These are phyloP conservation scores for Cephus spinipes DNA, from an alignment of 2,888 invertebrate species.

Conservation along the genomic window DNA sequence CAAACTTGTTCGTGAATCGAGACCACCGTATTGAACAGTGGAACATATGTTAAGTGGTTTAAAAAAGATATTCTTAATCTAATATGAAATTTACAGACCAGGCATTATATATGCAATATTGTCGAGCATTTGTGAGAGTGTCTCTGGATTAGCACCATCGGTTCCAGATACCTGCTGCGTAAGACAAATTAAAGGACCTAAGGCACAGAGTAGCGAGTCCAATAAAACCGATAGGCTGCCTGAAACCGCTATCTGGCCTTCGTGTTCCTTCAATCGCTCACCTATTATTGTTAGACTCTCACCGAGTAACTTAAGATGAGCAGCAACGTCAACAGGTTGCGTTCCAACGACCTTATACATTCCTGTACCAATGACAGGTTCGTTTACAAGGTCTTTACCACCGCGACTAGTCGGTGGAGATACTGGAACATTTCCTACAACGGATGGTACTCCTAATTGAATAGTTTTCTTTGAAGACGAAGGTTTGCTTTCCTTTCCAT, in stretches of 20 bases:
- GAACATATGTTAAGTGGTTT: background rate
- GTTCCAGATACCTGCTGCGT: conserved; percentile 84
- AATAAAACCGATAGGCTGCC: conserved; percentile 93
- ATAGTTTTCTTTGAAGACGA: conserved; percentile 58
- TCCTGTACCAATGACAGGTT: conserved; percentile 62
- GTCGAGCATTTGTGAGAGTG: conserved; percentile 79
- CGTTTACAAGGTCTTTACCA: conserved; percentile 61
- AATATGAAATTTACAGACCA: conserved; percentile 49
- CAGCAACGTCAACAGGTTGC: conserved; percentile 89
- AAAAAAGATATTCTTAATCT: background rate
- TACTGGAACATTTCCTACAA: conserved; percentile 52
- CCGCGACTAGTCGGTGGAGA: conserved; percentile 57
- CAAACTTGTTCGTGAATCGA: background rate
- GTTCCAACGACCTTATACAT: conserved; percentile 78
- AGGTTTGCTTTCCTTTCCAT: conserved; percentile 51
- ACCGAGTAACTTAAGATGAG: conserved; percentile 90
- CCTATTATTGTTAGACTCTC: conserved; percentile 95
- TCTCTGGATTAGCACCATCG: conserved; percentile 67
- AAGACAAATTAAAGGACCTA: conserved; percentile 89
- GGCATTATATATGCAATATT: conserved; percentile 92
- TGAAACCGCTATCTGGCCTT: conserved; percentile 95
- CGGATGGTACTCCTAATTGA: conserved; percentile 61
- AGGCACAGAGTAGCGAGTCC: conserved; percentile 91
- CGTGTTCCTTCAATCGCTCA: conserved; percentile 91
- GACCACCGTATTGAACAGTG: background rate